phyloP scores from a whole-genome alignment of 1,140 invertebrate species.

The Pollicipes pollicipes region DNA sequence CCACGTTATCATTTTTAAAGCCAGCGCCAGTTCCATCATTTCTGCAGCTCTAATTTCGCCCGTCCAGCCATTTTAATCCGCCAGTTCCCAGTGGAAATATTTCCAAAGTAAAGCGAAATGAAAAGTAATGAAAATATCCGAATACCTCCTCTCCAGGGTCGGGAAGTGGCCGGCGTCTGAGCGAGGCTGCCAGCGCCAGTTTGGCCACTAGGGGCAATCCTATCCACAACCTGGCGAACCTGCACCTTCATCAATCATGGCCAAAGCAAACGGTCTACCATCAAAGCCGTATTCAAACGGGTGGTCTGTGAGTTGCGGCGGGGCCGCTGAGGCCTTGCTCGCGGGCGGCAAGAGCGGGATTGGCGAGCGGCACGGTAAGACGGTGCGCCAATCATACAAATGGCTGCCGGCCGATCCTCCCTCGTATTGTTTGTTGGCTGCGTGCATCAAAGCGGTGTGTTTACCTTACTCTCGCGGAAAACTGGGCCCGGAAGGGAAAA shows the following conservation, averaged over 20 bases:
- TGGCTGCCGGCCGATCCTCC: not conserved
- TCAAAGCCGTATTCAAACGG: no score
- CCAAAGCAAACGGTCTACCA: no score
- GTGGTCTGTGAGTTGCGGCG: no score
- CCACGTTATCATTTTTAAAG: not conserved
- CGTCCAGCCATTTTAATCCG: not conserved
- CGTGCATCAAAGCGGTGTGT: not conserved
- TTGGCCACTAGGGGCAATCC: no score
- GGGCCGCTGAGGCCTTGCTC: no score
- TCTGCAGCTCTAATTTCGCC: not conserved
- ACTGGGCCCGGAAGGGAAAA: not conserved
- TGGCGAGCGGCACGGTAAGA: not conserved
- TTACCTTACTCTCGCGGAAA: not conserved
- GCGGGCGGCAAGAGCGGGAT: no score
- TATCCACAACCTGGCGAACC: no score
- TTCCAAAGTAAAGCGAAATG: not conserved
- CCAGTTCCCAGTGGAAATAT: not conserved
- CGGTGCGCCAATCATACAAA: not conserved
- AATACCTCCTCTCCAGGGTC: not conserved
- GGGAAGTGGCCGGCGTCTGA: not conserved
- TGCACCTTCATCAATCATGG: no score
- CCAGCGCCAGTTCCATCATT: not conserved
- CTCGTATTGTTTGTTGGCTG: not conserved
- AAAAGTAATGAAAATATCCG: conserved; percentile 2
- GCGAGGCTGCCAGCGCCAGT: no score